Base-by-base conservation (phyloP, 2,888 invertebrate species). In the Spodoptera littoralis region DNA sequence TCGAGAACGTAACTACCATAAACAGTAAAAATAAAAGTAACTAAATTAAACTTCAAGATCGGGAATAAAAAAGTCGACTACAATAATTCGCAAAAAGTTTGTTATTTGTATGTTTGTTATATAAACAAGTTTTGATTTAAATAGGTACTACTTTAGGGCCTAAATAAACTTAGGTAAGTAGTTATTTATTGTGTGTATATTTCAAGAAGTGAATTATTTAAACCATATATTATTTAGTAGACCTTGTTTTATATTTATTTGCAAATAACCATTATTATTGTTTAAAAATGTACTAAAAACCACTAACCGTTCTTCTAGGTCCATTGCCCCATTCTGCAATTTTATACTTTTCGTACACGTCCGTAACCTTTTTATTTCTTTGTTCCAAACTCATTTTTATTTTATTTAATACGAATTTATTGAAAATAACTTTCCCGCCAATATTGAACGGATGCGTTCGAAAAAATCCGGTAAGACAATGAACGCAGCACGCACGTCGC, bases 331-430 rank as follows among this genome's bases (percentile, higher is more conserved):
- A 94, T 79, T 90, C 84, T 4, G 86, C 90, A 58, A 93, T 93
- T 76, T 92, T 93, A 74, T 85, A 95, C 81, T 91, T 94, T 74
- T 94, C 94, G 65, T 88, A 94, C 43, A 92, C 92, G 45, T 93
- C 95, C 3, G 87, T 86, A 18, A 95, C 87, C 81, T 94, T 95
- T 82, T 91, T 89, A 59, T 93, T 93, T 68, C 95, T 90, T 75
- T 83, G 85, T 70, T 93, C 92, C 72, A 94, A 83, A 83, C 94
- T 95, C 95, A 95, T 95, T 74, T 80, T 89, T 74, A 27, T 50
- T 70, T 71, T 53, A 45, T 73, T 76, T 75, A 75, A 76, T 76
- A 70, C 65, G 74, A 77, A 73, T 64, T 61, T 70, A 36, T 36
- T 36, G 9, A 36, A 36, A 72, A 73, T 70, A 71, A 75, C 86